Evolutionary conservation across 2,797 vertebrate species (phyloP).

Genomic region (Merluccius polli): DNA sequence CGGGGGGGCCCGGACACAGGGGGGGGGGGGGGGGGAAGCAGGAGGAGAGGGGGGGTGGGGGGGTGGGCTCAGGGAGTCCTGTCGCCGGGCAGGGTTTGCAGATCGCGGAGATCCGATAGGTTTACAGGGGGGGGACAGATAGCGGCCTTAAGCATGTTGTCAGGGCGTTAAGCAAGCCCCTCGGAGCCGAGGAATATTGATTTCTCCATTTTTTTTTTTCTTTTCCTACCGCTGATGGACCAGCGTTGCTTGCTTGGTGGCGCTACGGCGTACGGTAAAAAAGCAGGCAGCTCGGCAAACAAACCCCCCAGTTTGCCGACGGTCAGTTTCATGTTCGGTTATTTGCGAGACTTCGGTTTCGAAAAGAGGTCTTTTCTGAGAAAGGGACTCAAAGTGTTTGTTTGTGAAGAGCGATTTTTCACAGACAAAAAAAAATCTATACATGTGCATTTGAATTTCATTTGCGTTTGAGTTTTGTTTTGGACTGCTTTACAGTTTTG

Average conservation of each 20-base stretch:
- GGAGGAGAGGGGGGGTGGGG: constrained; percentile 50
- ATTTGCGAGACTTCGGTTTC: constrained; percentile 33
- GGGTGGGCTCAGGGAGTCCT: constrained; percentile 48
- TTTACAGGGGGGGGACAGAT: constrained; percentile 49
- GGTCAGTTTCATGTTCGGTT: constrained; percentile 46
- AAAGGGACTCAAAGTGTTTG: constrained; percentile 4
- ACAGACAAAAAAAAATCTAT: no score
- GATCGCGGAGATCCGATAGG: constrained; percentile 71
- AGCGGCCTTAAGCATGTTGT: constrained; percentile 60
- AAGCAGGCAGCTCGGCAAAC: constrained; percentile 59
- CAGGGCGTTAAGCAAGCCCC: constrained; percentile 61
- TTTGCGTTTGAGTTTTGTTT: no score
- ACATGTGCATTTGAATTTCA: no score
- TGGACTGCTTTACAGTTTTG: no score
- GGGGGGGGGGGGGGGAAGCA: constrained; percentile 36
- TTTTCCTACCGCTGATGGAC: constrained; percentile 3
- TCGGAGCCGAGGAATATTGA: constrained; percentile 70
- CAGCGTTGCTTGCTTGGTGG: not conserved
- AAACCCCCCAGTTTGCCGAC: constrained; percentile 36
- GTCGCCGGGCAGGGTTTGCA: constrained; percentile 75
- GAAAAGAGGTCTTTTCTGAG: constrained; percentile 28
- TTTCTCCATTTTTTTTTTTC: constrained; percentile 54
- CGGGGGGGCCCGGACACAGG: constrained; percentile 43
- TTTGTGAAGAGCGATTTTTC: not conserved
- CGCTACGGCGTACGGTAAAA: constrained; percentile 53